These are phyloP conservation scores for Lysandra coridon DNA, from an alignment of 2,888 invertebrate genomes.

Conservation along the genomic window DNA sequence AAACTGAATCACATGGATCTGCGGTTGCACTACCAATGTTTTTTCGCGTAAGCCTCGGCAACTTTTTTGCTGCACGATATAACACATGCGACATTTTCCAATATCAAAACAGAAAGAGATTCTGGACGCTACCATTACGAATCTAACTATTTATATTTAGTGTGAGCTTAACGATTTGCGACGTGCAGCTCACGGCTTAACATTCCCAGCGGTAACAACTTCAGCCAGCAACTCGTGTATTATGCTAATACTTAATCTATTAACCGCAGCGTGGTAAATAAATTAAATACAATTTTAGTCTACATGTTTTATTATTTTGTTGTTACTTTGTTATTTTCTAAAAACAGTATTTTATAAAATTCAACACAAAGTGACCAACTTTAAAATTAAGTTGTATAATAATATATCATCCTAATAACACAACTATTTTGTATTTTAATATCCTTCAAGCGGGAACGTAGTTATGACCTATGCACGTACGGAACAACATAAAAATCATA, in stretches of 20 bases:
- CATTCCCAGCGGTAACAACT: slow-evolving; percentile 27
- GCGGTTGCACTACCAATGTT: too few relatives aligned
- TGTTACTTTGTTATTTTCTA: too few relatives aligned
- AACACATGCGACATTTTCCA: background rate
- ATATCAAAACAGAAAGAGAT: background rate
- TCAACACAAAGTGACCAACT: too few relatives aligned
- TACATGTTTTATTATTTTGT: background rate
- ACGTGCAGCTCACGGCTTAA: slow-evolving; percentile 22
- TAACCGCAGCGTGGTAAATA: slow-evolving; percentile 17
- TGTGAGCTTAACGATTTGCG: slow-evolving; percentile 23
- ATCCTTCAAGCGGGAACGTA: background rate
- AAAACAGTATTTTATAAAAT: too few relatives aligned
- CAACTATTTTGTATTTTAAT: background rate
- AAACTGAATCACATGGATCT: too few relatives aligned
- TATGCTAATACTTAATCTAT: slow-evolving; percentile 30
- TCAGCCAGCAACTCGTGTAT: slow-evolving; percentile 12
- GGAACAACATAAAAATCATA: slow-evolving; percentile 39
- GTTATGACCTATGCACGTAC: background rate
- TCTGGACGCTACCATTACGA: background rate
- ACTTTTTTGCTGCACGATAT: background rate
- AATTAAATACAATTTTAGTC: slow-evolving; percentile 8
- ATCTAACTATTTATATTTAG: slow-evolving; percentile 8
- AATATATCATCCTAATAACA: too few relatives aligned
- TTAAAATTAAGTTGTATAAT: too few relatives aligned
- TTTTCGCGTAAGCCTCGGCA: background rate